Base-by-base conservation (phyloP, 2,888 invertebrate genomes). In the Empis stercorea region DNA sequence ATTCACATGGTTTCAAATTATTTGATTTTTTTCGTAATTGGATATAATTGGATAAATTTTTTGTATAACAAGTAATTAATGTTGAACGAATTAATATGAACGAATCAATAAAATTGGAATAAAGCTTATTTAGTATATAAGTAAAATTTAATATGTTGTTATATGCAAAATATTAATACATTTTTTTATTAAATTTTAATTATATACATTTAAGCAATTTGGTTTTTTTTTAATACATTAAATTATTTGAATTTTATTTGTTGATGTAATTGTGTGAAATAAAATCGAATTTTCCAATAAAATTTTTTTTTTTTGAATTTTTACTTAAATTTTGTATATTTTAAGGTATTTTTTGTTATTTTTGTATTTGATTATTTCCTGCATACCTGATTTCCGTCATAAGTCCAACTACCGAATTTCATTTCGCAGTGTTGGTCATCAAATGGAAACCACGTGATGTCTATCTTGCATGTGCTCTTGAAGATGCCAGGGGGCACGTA, bases 381-480 rank as follows among this genome's bases (percentile, higher is more conserved):
- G 43, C 57, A 53, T 86, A 89, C 89, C 87, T 89, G 88, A 78
- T 84, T 85, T 78, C 94, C 94, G 74, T 92, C 91, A 79, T 97
- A 95, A 69, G 97, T 96, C 99, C 99, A 99, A 78, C 96, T 95
- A 77, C 97, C 97, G 75, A 97, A 97, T 84, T 97, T 94, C 89
- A 97, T 92, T 76, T 91, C 87, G 80, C 99, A 99, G 76, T 87
- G 86, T 82, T 99, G 99, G 77, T 97, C 96, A 80, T 99, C 99
- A 80, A 97, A 99, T 74, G 97, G 97, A 81, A 99, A 99, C 96
- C 96, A 97, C 74, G 95, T 95, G 84, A 99, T 97, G 83, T 97
- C 94, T 78, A 99, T 97, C 81, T 92, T 92, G 84, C 99, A 99
- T 76, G 96, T 97, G 83, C 95, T 94, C 84, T 95, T 96, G 84